Evolutionary conservation across 1,140 invertebrate species (phyloP), one percentile per base, ranked within the genome.

Genomic region (Eupristina koningsbergeri): DNA sequence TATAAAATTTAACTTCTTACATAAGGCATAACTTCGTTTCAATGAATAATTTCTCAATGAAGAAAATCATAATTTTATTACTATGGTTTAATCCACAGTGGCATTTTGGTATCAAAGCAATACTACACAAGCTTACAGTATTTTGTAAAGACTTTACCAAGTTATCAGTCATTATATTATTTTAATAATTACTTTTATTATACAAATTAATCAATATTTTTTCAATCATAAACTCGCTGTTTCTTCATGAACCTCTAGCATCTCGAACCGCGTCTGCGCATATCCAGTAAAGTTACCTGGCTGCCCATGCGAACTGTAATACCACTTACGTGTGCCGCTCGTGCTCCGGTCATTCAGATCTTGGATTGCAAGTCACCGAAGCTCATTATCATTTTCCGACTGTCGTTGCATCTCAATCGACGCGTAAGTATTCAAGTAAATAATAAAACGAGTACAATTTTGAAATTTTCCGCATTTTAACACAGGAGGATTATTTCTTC

Each of bases 261-360:
- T n/a, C 13, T 71, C n/a, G 26, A 75, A 75, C 45, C 19, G 50
- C 29, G 0, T n/a, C 19, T 26, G 41, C 17, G 17, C 29, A 0
- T 11, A 19, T 31, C 29, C n/a, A 29, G 2, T 29, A 19, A 29
- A 50, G 50, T 73, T 69, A 84, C 80, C 83, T 86, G 85, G 75
- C 83, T 86, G 83, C 31, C 77, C 77, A n/a, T 67, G 85, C 85
- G 63, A 81, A 79, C 58, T 34, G 76, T 69, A 75, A 50, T 71
- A 80, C 77, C 80, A 86, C 85, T 86, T 86, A 75, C 58, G 41
- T 26, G 64, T 17, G 53, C 45, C 61, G 13, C 34, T n/a, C 50
- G n/a, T 45, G 6, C 19, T 61, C 77, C 29, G 45, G 29, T 31
- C 9, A 45, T 39, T 81, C 53, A 71, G 41, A 15, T 6, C 61